These are phyloP conservation scores for Rhinatrema bivittatum DNA, from an alignment of 2,797 vertebrate genomes.

Conservation along the genomic window DNA sequence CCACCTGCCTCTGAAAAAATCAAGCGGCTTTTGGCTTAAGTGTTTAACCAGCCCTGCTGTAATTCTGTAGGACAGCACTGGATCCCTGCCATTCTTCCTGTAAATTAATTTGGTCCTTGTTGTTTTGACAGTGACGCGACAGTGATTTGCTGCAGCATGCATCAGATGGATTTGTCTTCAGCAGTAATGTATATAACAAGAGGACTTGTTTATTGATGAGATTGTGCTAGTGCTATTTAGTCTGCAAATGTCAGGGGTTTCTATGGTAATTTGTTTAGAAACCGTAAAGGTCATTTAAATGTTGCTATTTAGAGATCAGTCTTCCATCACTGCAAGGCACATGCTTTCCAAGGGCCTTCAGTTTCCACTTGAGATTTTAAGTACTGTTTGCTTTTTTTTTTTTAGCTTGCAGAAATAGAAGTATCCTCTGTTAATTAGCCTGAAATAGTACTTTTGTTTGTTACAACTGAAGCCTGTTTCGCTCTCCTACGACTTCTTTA, in stretches of 20 bases:
- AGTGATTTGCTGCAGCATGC: conserved; percentile 43
- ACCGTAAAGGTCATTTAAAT: conserved; percentile 54
- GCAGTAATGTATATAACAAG: conserved; percentile 51
- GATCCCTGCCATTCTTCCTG: conserved; percentile 32
- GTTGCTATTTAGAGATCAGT: conserved; percentile 43
- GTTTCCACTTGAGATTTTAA: no score
- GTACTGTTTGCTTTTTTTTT: no score
- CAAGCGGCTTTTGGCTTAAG: conserved; percentile 11
- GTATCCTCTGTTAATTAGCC: no score
- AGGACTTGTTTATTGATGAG: conserved; percentile 57
- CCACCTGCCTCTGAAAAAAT: conserved; percentile 1
- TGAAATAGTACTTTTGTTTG: no score
- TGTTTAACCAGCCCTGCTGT: conserved; percentile 11
- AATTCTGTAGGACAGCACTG: conserved; percentile 29
- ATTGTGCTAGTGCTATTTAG: conserved; percentile 48
- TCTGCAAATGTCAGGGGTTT: conserved; percentile 63
- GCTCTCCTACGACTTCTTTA: no score
- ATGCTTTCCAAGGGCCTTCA: no score
- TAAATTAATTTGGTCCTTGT: conserved; percentile 47
- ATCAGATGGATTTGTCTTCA: conserved; percentile 53
- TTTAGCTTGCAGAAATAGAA: no score
- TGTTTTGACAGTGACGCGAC: conserved; percentile 51
- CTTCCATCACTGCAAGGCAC: conserved; percentile 23
- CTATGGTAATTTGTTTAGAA: conserved; percentile 57
- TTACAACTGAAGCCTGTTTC: no score